phyloP scores from a whole-genome alignment of 2,113 vertebrate species.

The Orcinus orca region DNA sequence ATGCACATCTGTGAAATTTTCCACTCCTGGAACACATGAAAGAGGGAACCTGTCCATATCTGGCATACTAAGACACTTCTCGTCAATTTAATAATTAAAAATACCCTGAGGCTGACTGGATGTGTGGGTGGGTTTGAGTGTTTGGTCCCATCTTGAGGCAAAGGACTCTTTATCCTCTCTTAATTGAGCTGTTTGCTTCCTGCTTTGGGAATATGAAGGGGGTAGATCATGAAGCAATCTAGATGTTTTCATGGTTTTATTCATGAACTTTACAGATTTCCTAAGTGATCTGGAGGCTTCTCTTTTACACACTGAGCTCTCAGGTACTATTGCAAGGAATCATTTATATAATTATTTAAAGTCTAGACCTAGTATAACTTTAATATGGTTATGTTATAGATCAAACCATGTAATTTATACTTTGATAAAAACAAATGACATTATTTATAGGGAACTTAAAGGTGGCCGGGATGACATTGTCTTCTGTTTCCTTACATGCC shows the following conservation, averaged over 20 bases:
- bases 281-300: background rate
- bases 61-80: background rate
- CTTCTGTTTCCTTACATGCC: background rate
- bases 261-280: conserved; percentile 22
- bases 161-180: background rate
- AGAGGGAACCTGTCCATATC: background rate
- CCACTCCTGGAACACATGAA: background rate
- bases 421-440: background rate
- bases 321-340: background rate
- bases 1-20: background rate
- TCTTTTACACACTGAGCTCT: background rate
- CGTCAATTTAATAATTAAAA: conserved; percentile 27
- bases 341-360: background rate
- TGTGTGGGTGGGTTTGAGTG: background rate
- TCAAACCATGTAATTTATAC: background rate
- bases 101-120: background rate
- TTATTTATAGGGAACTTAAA: background rate
- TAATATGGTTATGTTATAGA: background rate
- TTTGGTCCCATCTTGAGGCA: background rate
- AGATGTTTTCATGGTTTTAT: background rate
- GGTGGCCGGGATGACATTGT: background rate
- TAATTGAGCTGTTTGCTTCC: background rate
- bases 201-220: background rate
- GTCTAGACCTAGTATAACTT: background rate
- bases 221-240: background rate